Conservation (phyloP, 2,888 invertebrate genomes). For the Aquatica leii region DNA sequence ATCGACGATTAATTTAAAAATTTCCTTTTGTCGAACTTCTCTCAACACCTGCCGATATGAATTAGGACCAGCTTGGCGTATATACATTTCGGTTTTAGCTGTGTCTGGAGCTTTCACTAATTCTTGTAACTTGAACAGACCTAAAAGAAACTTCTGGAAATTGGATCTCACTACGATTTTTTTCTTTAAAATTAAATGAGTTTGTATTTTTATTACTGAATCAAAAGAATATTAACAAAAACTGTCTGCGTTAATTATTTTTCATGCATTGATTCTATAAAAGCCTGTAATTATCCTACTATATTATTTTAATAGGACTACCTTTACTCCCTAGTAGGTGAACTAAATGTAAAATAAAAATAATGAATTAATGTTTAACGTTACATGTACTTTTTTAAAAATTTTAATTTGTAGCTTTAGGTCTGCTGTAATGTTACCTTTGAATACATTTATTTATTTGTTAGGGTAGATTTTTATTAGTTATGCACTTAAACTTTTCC, state of each 20-base stretch:
- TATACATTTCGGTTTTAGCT: conserved; percentile 76
- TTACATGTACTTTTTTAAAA: too few species aligned
- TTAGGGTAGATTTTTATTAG: too few species aligned
- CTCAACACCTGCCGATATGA: conserved; percentile 79
- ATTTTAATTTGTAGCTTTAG: conserved; percentile 8
- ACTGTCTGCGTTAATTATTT: background rate
- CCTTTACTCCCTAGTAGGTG: conserved; percentile 58
- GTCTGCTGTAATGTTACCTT: too few species aligned
- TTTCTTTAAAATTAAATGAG: background rate
- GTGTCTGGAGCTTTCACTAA: conserved; percentile 76
- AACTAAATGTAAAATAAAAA: conserved; percentile 48
- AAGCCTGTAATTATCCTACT: conserved; percentile 4
- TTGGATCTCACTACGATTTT: conserved; percentile 29
- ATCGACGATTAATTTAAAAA: conserved; percentile 88
- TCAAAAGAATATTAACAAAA: background rate
- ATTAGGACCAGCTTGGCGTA: conserved; percentile 75
- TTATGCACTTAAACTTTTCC: too few species aligned
- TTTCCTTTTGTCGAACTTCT: conserved; percentile 86
- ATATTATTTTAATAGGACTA: conserved; percentile 35
- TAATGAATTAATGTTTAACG: conserved; percentile 14
- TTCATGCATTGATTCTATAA: background rate
- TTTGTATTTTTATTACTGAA: background rate
- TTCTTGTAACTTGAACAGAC: conserved; percentile 86
- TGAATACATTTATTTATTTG: too few species aligned
- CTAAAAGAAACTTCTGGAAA: conserved; percentile 58